A percentile compares a stretch with the other conserved stretches of the same genome.
Evolutionary conservation across 2,113 vertebrate genomes (phyloP).

Genomic region (Onychostoma macrolepis): DNA sequence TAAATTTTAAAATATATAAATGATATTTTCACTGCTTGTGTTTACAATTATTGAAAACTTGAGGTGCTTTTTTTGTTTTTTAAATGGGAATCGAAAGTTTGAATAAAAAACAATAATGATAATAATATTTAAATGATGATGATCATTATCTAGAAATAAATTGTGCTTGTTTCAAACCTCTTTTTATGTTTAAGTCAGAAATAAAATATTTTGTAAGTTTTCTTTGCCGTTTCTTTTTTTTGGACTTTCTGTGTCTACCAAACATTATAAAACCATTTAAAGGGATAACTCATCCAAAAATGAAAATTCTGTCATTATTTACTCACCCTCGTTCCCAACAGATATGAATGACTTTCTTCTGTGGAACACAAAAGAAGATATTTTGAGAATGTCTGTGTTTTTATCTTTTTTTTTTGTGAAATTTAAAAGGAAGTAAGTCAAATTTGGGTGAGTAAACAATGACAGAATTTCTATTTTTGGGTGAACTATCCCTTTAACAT

Average conservation of each 20-base stretch:
- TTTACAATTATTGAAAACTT: constrained; percentile 63
- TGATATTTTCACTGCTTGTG: constrained; percentile 73
- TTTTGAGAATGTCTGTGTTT: background rate
- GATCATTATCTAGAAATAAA: constrained; percentile 62
- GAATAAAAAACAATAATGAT: constrained; percentile 63
- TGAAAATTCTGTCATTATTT: background rate
- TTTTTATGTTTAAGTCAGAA: constrained; percentile 65
- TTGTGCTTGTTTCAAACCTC: constrained; percentile 66
- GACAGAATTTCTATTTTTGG: background rate
- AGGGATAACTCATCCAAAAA: background rate
- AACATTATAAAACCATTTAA: background rate
- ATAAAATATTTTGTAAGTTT: constrained; percentile 74
- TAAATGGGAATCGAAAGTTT: constrained; percentile 45
- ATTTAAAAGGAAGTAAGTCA: background rate
- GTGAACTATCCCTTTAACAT: background rate
- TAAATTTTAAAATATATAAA: constrained; percentile 73
- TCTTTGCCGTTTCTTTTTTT: constrained; percentile 59
- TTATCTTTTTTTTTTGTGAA: background rate
- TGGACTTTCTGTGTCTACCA: background rate
- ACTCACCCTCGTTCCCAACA: background rate
- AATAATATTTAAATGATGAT: constrained; percentile 71
- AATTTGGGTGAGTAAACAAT: background rate
- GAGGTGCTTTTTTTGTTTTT: constrained; percentile 64
- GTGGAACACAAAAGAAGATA: background rate
- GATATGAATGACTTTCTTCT: background rate